Conservation (phyloP, 2,113 vertebrate genomes). For the Tragelaphus buxtoni region DNA sequence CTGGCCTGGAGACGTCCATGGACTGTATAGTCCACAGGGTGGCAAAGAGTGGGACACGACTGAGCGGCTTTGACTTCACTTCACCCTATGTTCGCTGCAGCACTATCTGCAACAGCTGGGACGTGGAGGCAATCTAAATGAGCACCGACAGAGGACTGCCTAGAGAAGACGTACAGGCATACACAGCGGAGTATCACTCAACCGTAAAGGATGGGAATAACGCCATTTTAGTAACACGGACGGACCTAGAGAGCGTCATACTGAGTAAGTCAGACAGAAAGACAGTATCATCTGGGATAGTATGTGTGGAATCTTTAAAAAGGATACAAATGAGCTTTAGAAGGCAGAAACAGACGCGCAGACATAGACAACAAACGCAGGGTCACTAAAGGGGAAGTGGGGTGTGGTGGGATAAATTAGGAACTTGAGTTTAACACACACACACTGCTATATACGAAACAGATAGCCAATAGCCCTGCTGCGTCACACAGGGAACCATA, state of each 20-base stretch:
- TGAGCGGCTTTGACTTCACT: not conserved
- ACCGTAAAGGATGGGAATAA: fast-evolving
- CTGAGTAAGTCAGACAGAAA: not conserved
- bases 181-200: too few relatives aligned
- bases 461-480: not conserved
- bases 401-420: not conserved
- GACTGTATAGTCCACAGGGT: not conserved
- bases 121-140: fast-evolving
- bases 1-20: not conserved
- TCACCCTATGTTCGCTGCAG: fast-evolving
- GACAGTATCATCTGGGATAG: not conserved
- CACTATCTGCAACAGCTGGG: fast-evolving
- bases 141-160: too few relatives aligned
- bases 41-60: not conserved
- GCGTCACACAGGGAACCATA: fast-evolving
- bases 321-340: not conserved
- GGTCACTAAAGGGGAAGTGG: not conserved
- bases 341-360: not conserved
- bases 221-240: too few relatives aligned
- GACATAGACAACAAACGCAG: not conserved
- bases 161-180: fast-evolving
- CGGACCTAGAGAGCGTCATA: fast-evolving
- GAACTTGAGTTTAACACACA: not conserved
- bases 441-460: not conserved
- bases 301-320: not conserved